Conservation (phyloP, 2,113 vertebrate species). For the Petaurus breviceps region DNA sequence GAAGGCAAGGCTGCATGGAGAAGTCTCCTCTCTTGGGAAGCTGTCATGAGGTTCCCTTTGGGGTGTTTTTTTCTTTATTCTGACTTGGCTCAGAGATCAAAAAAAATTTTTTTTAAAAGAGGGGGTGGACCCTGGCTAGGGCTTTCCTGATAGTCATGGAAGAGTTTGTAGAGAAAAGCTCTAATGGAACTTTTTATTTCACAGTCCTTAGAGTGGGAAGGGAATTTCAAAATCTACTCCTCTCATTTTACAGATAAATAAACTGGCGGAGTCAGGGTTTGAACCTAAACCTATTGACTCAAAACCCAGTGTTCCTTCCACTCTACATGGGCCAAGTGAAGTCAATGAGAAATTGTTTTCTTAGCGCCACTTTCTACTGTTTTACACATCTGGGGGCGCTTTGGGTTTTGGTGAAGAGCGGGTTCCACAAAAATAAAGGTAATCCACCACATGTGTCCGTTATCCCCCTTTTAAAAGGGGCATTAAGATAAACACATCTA, state of each 20-base stretch:
- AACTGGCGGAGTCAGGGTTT: neutral
- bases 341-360: slow-evolving; percentile 20
- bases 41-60: neutral
- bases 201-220: neutral
- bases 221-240: neutral
- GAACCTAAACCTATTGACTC: neutral
- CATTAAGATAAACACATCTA: slow-evolving; percentile 1
- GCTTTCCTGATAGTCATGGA: neutral
- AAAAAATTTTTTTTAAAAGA: no score
- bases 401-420: neutral
- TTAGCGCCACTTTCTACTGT: slow-evolving; percentile 41
- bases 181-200: neutral
- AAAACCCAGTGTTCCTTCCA: neutral
- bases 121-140: neutral
- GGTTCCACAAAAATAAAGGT: slow-evolving; percentile 10
- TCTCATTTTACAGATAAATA: neutral
- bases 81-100: neutral
- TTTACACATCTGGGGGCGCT: slow-evolving; percentile 14
- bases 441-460: neutral
- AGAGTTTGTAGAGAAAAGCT: neutral
- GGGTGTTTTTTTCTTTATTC: neutral
- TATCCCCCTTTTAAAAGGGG: slow-evolving; percentile 42
- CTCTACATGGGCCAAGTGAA: neutral
- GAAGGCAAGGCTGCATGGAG: neutral
- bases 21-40: slow-evolving; percentile 11